Percentiles rank a stretch among this genome's conserved stretches.
These are phyloP conservation scores for Brotula barbata DNA, from an alignment of 2,797 vertebrate genomes.

Conservation along the genomic window DNA sequence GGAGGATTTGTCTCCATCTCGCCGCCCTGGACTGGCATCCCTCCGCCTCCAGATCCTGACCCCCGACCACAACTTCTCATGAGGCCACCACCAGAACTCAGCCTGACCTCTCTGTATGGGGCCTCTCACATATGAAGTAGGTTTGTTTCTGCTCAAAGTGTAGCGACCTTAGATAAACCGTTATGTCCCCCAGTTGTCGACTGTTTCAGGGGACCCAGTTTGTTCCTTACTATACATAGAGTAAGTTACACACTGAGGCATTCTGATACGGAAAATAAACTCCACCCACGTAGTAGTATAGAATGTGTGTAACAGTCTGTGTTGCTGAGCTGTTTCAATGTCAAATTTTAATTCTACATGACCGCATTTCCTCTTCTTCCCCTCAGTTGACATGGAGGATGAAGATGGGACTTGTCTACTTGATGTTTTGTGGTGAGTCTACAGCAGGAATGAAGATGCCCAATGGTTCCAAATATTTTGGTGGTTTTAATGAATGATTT, in stretches of 20 bases:
- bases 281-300: too few relatives aligned
- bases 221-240: background rate
- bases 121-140: slow-evolving; percentile 78
- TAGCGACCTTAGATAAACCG: background rate
- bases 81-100: slow-evolving; percentile 77
- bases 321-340: background rate
- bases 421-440: slow-evolving; percentile 85
- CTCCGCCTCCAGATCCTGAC: slow-evolving; percentile 54
- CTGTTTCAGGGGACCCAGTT: too few relatives aligned
- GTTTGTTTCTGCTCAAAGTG: slow-evolving; percentile 21
- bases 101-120: slow-evolving; percentile 79
- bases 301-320: background rate
- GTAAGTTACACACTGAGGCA: too few relatives aligned
- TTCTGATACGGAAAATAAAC: too few relatives aligned
- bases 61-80: slow-evolving; percentile 71
- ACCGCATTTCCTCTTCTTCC: slow-evolving; percentile 13
- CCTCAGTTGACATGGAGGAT: slow-evolving; percentile 86
- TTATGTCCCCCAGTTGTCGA: background rate
- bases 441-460: background rate
- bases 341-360: background rate
- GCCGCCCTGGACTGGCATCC: slow-evolving; percentile 58
- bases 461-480: too few relatives aligned
- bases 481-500: background rate
- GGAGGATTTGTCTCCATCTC: slow-evolving; percentile 48
- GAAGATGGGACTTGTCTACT: slow-evolving; percentile 87